Evolutionary conservation across 1,140 invertebrate genomes (phyloP).

Genomic region (Oryctes rhinoceros): DNA sequence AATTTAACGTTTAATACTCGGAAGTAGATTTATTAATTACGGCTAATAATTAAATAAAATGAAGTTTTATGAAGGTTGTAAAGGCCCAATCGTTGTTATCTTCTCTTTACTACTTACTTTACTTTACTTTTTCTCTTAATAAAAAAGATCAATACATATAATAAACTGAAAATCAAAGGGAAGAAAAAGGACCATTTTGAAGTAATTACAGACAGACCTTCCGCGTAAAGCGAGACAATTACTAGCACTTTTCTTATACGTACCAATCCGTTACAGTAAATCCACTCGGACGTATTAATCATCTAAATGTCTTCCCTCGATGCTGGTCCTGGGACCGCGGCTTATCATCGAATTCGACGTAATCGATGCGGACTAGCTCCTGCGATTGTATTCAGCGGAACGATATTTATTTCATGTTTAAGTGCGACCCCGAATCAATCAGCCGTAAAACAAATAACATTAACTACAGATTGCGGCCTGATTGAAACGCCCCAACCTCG

Average conservation of each 20-base stretch:
- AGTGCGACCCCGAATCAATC: constrained; percentile 35
- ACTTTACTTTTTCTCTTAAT: too few relatives aligned
- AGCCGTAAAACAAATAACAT: constrained; percentile 36
- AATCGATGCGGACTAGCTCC: neutral
- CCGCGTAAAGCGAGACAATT: constrained; percentile 25
- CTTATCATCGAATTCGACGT: constrained; percentile 26
- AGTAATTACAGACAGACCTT: neutral
- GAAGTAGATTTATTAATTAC: too few relatives aligned
- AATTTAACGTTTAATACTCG: too few relatives aligned
- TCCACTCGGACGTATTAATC: constrained; percentile 32
- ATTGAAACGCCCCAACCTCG: constrained; percentile 2
- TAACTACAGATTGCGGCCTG: constrained; percentile 23
- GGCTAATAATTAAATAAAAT: too few relatives aligned
- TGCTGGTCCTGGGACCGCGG: constrained; percentile 1
- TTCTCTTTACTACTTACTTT: too few relatives aligned
- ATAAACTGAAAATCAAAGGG: too few relatives aligned
- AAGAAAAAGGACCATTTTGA: too few relatives aligned
- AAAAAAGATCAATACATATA: too few relatives aligned
- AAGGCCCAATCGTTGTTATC: too few relatives aligned
- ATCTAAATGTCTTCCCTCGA: constrained; percentile 28
- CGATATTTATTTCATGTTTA: constrained; percentile 37
- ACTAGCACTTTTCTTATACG: constrained; percentile 3
- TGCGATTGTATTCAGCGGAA: neutral
- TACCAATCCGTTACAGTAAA: constrained; percentile 30
- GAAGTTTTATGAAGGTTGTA: too few relatives aligned